These are phyloP conservation scores for Stigmatopora nigra DNA, from an alignment of 2,113 vertebrate species.

Conservation along the genomic window DNA sequence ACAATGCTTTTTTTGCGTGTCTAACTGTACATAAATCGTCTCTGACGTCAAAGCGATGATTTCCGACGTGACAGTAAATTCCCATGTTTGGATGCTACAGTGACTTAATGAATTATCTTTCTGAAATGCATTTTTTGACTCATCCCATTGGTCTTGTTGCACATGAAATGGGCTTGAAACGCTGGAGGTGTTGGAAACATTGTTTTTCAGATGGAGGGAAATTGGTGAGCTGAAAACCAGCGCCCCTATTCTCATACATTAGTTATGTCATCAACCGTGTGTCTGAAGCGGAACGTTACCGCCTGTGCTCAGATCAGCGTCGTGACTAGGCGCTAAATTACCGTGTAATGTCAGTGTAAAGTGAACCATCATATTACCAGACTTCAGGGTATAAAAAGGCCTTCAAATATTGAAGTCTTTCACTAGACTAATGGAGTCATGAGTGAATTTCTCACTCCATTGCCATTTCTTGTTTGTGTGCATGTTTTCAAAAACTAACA, in stretches of 20 bases:
- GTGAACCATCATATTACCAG: too few species aligned
- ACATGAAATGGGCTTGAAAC: neutral
- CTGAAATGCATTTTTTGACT: neutral
- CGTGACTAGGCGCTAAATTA: too few species aligned
- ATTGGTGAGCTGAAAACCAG: neutral
- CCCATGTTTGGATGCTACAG: neutral
- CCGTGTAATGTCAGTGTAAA: too few species aligned
- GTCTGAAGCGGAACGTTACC: too few species aligned
- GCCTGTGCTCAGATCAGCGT: too few species aligned
- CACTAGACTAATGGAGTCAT: too few species aligned
- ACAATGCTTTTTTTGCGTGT: neutral
- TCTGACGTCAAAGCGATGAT: neutral
- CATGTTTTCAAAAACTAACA: slow-evolving; percentile 19
- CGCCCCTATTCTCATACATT: too few species aligned
- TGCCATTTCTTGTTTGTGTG: slow-evolving; percentile 2
- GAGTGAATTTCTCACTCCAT: too few species aligned
- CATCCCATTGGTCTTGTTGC: neutral
- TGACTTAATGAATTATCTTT: neutral
- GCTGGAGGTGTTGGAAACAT: neutral
- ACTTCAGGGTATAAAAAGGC: too few species aligned
- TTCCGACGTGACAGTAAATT: neutral
- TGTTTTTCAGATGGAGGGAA: neutral
- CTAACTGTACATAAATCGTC: neutral
- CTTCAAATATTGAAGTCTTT: too few species aligned
- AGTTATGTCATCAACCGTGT: too few species aligned